Conservation (phyloP, 2,113 vertebrate genomes). For the Pipa parva region DNA sequence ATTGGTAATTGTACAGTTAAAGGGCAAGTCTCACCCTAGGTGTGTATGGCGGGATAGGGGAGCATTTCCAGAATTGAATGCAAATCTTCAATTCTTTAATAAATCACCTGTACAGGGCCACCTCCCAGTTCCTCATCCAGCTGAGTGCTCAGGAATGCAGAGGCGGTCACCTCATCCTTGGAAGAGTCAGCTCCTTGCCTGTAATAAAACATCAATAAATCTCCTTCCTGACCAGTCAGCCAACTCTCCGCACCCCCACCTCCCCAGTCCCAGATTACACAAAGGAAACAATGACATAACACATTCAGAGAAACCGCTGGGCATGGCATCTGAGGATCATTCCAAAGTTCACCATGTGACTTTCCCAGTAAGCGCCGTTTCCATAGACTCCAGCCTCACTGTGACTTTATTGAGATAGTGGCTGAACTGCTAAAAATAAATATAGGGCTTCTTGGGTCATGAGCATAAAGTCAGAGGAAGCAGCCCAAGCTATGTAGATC, state of each 20-base stretch:
- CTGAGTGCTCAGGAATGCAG: slow-evolving; percentile 78
- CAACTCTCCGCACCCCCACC: neutral
- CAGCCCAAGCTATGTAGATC: no score
- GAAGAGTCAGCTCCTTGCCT: slow-evolving; percentile 89
- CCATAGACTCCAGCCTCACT: neutral
- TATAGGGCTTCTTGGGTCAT: no score
- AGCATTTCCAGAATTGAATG: no score
- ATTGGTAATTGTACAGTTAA: no score
- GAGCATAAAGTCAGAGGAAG: no score
- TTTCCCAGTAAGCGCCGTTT: neutral
- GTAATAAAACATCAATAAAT: slow-evolving; percentile 9
- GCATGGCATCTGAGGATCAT: no score
- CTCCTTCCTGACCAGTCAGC: neutral
- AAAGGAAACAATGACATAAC: neutral
- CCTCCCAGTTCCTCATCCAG: slow-evolving; percentile 91
- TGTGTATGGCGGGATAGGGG: no score
- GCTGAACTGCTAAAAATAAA: no score
- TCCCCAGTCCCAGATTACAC: neutral
- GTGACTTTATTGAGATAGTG: no score
- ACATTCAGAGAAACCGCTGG: no score
- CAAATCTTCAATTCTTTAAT: no score
- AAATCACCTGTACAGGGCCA: slow-evolving; percentile 81
- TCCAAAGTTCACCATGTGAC: neutral
- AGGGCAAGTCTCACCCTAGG: no score
- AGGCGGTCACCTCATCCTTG: slow-evolving; percentile 82